A percentile compares a stretch with the other conserved stretches of the same genome.
Conservation (phyloP, 1,140 invertebrate genomes). For the Bemisia tabaci region DNA sequence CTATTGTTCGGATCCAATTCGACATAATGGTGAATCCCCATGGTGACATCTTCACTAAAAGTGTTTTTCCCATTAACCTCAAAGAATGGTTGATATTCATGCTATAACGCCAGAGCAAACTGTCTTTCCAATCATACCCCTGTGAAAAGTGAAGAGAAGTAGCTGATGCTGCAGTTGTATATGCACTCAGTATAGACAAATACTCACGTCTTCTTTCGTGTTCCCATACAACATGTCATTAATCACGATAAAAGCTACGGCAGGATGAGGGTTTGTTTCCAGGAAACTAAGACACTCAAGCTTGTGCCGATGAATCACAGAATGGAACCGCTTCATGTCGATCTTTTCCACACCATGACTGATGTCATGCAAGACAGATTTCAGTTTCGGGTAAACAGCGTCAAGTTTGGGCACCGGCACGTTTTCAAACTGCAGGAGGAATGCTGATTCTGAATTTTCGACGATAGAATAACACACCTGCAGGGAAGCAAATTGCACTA, state of each 20-base stretch:
- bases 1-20: too few species aligned
- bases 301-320: slow-evolving; percentile 55
- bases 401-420: slow-evolving; percentile 55
- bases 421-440: slow-evolving; percentile 60
- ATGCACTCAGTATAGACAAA: too few species aligned
- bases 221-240: slow-evolving; percentile 70
- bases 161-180: too few species aligned
- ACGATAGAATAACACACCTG: slow-evolving; percentile 50
- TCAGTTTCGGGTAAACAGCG: slow-evolving; percentile 43
- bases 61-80: too few species aligned
- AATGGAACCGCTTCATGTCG: slow-evolving; percentile 59
- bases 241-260: slow-evolving; percentile 59
- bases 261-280: slow-evolving; percentile 61
- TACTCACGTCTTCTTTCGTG: slow-evolving; percentile 54
- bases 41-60: too few species aligned
- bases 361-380: slow-evolving; percentile 39
- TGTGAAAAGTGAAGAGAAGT: too few species aligned
- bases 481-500: slow-evolving; percentile 27
- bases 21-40: too few species aligned
- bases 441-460: slow-evolving; percentile 53
- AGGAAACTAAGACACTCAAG: slow-evolving; percentile 53
- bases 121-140: too few species aligned
- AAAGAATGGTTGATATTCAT: too few species aligned
- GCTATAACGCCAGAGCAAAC: too few species aligned
- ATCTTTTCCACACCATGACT: slow-evolving; percentile 38